Percentiles rank a stretch among this genome's conserved stretches.
Evolutionary conservation across 2,113 vertebrate genomes (phyloP).

Genomic region (Argyrosomus japonicus): DNA sequence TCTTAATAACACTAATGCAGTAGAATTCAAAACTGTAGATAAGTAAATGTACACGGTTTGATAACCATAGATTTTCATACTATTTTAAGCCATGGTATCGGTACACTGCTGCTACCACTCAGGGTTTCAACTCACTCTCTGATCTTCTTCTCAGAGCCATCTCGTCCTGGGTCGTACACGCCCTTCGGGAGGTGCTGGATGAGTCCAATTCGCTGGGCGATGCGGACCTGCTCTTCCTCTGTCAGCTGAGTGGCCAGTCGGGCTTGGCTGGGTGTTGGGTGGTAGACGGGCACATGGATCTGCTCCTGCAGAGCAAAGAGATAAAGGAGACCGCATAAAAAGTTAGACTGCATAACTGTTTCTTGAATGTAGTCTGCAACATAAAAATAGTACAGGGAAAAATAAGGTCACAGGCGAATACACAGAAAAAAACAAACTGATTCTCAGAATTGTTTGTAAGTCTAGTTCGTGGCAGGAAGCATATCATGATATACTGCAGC

Average conservation of each 20-base stretch:
- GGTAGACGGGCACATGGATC: slow-evolving; percentile 89
- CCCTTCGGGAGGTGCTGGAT: slow-evolving; percentile 99
- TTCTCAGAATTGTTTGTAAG: neutral
- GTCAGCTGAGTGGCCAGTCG: slow-evolving; percentile 97
- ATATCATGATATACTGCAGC: neutral
- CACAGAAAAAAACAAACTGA: neutral
- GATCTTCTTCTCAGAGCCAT: slow-evolving; percentile 98
- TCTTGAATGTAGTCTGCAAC: too few species aligned
- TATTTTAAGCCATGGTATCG: too few species aligned
- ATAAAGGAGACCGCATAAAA: neutral
- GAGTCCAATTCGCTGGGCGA: slow-evolving; percentile 97
- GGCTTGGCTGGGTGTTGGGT: slow-evolving; percentile 94
- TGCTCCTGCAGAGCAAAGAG: slow-evolving; percentile 88
- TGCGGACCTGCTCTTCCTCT: slow-evolving; percentile 97
- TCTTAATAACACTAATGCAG: too few species aligned
- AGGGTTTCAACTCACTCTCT: slow-evolving; percentile 90
- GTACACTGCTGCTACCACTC: neutral
- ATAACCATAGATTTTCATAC: too few species aligned
- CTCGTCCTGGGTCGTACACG: slow-evolving; percentile 94
- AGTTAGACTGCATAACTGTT: neutral
- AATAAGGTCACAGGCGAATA: neutral
- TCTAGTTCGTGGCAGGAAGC: slow-evolving; percentile 3
- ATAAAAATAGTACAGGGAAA: too few species aligned
- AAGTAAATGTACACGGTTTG: too few species aligned
- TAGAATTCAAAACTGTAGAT: too few species aligned